Evolutionary conservation across 1,140 invertebrate genomes (phyloP).

Genomic region (Aphelenchoides besseyi): DNA sequence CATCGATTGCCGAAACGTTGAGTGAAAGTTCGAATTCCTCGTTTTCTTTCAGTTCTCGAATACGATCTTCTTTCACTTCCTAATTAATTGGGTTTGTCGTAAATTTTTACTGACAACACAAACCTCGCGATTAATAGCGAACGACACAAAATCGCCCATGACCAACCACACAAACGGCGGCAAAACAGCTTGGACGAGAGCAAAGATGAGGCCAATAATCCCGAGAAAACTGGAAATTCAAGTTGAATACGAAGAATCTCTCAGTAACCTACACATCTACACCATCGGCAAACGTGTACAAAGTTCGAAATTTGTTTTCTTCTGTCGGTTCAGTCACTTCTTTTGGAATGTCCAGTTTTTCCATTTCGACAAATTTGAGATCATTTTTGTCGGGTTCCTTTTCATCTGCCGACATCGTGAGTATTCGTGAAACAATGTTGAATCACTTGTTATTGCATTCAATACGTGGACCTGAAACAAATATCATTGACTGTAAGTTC

Average conservation of each 20-base stretch:
- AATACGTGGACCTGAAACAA: too few species aligned
- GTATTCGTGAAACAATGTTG: too few species aligned
- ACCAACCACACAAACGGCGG: constrained; percentile 60
- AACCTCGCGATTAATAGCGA: constrained; percentile 50
- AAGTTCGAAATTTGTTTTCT: neutral
- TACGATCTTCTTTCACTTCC: constrained; percentile 16
- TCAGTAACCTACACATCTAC: constrained; percentile 5
- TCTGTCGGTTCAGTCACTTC: neutral
- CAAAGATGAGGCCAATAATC: constrained; percentile 49
- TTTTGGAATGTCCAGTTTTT: neutral
- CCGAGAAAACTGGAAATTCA: constrained; percentile 30
- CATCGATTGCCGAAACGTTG: constrained; percentile 22
- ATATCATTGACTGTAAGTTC: too few species aligned
- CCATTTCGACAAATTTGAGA: constrained; percentile 2
- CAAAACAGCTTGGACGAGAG: constrained; percentile 53
- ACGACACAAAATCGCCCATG: constrained; percentile 58
- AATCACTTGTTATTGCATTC: too few species aligned
- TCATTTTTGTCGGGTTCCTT: neutral
- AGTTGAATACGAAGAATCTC: neutral
- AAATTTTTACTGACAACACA: neutral
- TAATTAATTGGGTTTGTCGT: neutral
- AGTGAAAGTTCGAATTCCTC: constrained; percentile 30
- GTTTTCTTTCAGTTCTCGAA: constrained; percentile 41
- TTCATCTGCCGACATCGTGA: neutral
- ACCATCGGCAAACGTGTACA: neutral